Evolutionary conservation across 2,888 invertebrate genomes (phyloP), one percentile per base, ranked within the genome.

Genomic region (Eremobia ochroleuca): DNA sequence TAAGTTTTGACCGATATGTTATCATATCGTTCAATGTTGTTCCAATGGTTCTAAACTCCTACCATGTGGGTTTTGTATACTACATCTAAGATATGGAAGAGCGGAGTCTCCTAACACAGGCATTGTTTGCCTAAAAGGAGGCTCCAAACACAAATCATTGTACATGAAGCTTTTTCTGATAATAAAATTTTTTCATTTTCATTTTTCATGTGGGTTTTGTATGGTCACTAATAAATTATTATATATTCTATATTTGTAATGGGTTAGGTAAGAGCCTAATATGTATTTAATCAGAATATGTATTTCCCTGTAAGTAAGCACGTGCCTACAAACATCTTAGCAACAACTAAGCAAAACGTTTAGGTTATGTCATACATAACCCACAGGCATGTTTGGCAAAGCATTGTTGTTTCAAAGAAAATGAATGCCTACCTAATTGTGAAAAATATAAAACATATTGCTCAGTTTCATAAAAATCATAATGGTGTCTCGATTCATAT

Each of bases 301-400:
- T 34, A 37, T 77, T 49, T 79, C 52, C 68, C 40, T 28, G 40
- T 66, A 15, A 28, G 25, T 37, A 18, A 4, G 31, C 52, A 37
- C 9, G 15, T n/a, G 49, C 3, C 40, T 62, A 62, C n/a, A n/a
- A n/a, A n/a, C n/a, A n/a, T n/a, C n/a, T n/a, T n/a, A n/a, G n/a
- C n/a, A n/a, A n/a, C n/a, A n/a, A 52, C 4, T 4, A 46, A 8
- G 46, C 13, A 25, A 21, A 21, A 31, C 25, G 31, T 46, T 46
- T 28, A 28, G 65, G 40, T n/a, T 21, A 40, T 18, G 37, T 40
- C 64, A n/a, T n/a, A 18, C n/a, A 64, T 37, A 21, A 49, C 25
- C 15, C 15, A 18, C 34, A 52, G 13, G 25, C 31, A 31, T 9
- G 15, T 31, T 34, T 21, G 4, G 28, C 11, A 28, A 28, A 28